Base-by-base conservation (phyloP, 2,888 invertebrate genomes). In the Netelia melanura region DNA sequence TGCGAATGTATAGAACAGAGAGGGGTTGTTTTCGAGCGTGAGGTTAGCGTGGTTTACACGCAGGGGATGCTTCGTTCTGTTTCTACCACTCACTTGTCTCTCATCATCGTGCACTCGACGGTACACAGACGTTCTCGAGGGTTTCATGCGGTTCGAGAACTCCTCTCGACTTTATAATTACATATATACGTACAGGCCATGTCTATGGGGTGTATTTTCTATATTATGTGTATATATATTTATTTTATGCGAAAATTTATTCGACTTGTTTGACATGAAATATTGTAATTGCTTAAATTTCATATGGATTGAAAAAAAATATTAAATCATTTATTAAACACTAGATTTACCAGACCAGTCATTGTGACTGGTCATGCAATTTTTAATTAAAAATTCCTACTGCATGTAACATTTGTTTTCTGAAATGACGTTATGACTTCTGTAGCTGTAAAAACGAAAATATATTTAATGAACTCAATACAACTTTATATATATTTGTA, bases 11-110 rank as follows among this genome's bases (percentile, higher is more conserved):
- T 21, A 58, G 54, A 30, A 9, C 62, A 65, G 78, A 70, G 52
- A 71, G 81, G 85, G 86, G 87, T 89, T 87, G 88, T 80, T 88
- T 88, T 81, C 84, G 83, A 56, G 81, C 86, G 89, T 80, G 79
- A 77, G 76, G 74, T 75, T 77, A 58, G 67, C 72, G 30, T 30
- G 77, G 68, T 77, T 68, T 68, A n/a, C 68, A 68, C 14, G 30
- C 30, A 6, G 58, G 58, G 67, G 17, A 11, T 30, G 23, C 8
- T 17, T 30, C 43, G 17, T 44, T 43, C 25, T 21, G 17, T 21
- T 21, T 43, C 44, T 61, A 56, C 17, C 43, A 23, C 25, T 61
- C 67, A 14, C 48, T 48, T 14, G 10, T 48, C 11, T 48, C 48
- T 48, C 48, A 48, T 64, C 38, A 14, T 52, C 75, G 64, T 21